phyloP scores from a whole-genome alignment of 2,113 vertebrate species.

The Bungarus multicinctus region DNA sequence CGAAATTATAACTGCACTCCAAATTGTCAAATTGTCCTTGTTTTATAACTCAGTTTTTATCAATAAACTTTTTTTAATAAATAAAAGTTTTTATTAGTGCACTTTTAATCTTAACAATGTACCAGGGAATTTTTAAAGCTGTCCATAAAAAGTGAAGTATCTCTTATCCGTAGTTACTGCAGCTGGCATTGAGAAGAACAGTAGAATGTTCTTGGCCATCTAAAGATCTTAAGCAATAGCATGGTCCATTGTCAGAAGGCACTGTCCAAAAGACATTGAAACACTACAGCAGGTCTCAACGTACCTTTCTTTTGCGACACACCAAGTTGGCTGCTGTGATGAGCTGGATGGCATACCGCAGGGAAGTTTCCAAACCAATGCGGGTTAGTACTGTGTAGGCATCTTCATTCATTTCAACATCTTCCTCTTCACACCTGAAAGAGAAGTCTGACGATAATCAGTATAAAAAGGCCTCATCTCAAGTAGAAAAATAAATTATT shows the following conservation, averaged over 20 bases:
- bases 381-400: conserved; percentile 87
- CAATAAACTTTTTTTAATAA: not conserved
- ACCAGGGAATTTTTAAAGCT: not conserved
- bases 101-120: not conserved
- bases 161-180: not conserved
- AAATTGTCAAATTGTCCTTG: not conserved
- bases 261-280: too few species aligned
- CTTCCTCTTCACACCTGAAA: conserved; percentile 86
- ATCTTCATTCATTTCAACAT: conserved; percentile 89
- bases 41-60: not conserved
- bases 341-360: conserved; percentile 91
- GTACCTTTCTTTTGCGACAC: conserved; percentile 87
- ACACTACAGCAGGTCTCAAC: not conserved
- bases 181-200: too few species aligned
- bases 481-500: not conserved
- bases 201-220: not conserved
- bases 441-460: not conserved
- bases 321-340: conserved; percentile 88
- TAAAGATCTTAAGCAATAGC: too few species aligned
- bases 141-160: not conserved
- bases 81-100: not conserved
- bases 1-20: not conserved
- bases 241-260: not conserved
- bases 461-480: not conserved
- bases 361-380: conserved; percentile 86